Conservation (phyloP, 2,113 vertebrate genomes). For the Junco hyemalis region DNA sequence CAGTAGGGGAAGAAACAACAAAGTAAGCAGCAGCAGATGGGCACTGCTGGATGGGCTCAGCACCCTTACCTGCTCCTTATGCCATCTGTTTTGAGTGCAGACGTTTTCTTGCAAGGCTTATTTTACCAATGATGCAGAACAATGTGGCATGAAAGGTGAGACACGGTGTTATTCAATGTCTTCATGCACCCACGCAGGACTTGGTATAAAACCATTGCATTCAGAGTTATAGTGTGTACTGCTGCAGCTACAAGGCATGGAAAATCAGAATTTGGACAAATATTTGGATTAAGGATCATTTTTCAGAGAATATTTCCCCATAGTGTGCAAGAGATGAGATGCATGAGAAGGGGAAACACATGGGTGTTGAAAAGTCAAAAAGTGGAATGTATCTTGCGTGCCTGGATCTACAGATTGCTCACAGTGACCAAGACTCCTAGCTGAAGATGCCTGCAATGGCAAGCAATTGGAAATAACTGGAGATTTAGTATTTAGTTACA, state of each 20-base stretch:
- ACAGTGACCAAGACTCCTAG: background rate
- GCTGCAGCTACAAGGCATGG: background rate
- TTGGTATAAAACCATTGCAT: background rate
- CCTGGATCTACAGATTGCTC: background rate
- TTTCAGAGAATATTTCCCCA: background rate
- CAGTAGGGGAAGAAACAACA: background rate
- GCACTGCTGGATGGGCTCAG: background rate
- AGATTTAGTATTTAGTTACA: background rate
- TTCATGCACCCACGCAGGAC: background rate
- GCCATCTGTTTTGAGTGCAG: background rate
- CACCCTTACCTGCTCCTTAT: background rate
- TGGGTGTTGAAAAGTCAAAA: background rate
- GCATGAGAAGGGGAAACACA: background rate
- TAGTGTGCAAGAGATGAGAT: background rate
- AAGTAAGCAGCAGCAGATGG: background rate
- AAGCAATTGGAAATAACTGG: background rate
- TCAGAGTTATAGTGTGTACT: accelerated
- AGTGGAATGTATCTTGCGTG: background rate
- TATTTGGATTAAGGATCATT: background rate
- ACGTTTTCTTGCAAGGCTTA: background rate
- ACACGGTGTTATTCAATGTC: background rate
- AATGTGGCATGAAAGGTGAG: background rate
- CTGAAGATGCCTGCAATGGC: background rate
- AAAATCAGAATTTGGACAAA: background rate
- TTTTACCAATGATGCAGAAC: background rate